These are phyloP conservation scores for Amyelois transitella DNA, from an alignment of 1,140 invertebrate genomes.

Conservation along the genomic window DNA sequence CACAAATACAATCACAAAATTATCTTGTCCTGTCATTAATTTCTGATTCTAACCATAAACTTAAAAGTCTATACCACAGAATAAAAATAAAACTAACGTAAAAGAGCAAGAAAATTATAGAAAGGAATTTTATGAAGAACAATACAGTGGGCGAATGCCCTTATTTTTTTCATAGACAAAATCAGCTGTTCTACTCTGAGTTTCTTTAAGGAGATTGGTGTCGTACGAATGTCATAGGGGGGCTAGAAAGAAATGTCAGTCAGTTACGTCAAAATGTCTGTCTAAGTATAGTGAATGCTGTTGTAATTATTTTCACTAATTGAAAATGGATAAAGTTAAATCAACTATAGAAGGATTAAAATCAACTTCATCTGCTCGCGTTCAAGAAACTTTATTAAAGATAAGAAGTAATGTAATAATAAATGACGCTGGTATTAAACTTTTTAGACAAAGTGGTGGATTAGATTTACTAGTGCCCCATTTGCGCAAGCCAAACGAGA, in stretches of 20 bases:
- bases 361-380: slow-evolving; percentile 52
- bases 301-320: not conserved
- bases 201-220: no score
- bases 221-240: no score
- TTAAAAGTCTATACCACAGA: not conserved
- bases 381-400: slow-evolving; percentile 57
- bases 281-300: no score
- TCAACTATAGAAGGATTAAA: slow-evolving; percentile 48
- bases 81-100: no score
- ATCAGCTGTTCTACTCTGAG: not conserved
- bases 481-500: slow-evolving; percentile 70
- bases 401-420: slow-evolving; percentile 56
- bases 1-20: slow-evolving; percentile 4
- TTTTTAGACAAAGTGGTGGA: slow-evolving; percentile 63
- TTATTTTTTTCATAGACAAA: not conserved
- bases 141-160: not conserved
- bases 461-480: slow-evolving; percentile 60
- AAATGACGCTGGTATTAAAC: slow-evolving; percentile 53
- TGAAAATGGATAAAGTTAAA: slow-evolving; percentile 66
- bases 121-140: no score
- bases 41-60: no score
- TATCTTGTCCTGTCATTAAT: not conserved
- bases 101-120: no score
- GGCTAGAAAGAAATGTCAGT: no score
- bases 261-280: not conserved